These are phyloP conservation scores for Cyanistes caeruleus DNA, from an alignment of 2,113 vertebrate genomes.

Conservation along the genomic window DNA sequence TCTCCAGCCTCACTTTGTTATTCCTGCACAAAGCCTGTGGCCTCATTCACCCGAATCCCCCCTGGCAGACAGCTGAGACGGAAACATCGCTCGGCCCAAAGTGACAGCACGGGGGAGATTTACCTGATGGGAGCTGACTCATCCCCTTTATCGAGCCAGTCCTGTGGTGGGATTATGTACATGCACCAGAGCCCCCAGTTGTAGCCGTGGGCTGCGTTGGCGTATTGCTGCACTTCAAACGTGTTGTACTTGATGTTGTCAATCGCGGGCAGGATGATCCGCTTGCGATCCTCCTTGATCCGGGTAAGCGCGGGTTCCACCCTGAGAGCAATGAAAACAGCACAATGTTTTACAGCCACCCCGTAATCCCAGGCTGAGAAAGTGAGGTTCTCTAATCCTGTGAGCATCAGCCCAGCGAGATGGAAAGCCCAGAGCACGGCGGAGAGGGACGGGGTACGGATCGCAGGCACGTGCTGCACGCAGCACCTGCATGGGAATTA, in stretches of 20 bases:
- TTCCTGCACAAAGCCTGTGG: neutral
- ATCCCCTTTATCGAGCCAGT: slow-evolving; percentile 95
- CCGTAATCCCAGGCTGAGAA: neutral
- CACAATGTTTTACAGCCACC: neutral
- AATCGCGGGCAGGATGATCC: slow-evolving; percentile 93
- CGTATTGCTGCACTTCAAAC: slow-evolving; percentile 96
- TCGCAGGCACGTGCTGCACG: neutral
- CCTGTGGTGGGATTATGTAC: slow-evolving; percentile 96
- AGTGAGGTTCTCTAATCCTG: accelerated
- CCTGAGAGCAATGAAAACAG: slow-evolving; percentile 74
- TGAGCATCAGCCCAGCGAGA: accelerated
- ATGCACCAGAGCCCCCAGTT: slow-evolving; percentile 99
- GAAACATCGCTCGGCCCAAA: accelerated
- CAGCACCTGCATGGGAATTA: neutral
- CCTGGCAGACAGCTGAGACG: neutral
- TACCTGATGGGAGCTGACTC: slow-evolving; percentile 97
- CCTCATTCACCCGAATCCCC: neutral
- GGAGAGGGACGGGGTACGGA: accelerated
- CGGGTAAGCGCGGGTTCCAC: slow-evolving; percentile 88
- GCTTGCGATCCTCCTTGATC: slow-evolving; percentile 89
- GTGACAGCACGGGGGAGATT: neutral
- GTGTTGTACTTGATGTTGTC: slow-evolving; percentile 98
- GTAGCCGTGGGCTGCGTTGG: slow-evolving; percentile 95
- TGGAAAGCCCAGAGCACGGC: accelerated
- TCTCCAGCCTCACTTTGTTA: neutral